Evolutionary conservation across 2,888 invertebrate species (phyloP).

Genomic region (Mythimna ferrago): DNA sequence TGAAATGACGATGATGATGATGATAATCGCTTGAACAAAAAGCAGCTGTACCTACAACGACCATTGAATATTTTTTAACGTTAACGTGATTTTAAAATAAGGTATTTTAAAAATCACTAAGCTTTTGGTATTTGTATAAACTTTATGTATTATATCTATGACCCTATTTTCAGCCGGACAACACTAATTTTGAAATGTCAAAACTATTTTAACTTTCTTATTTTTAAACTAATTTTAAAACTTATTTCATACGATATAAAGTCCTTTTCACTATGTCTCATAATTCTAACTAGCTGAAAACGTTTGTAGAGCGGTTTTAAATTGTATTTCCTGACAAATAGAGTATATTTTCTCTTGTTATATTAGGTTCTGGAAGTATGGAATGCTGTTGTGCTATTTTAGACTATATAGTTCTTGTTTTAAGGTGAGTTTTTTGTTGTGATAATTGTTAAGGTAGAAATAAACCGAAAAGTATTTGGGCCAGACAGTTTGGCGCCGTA

Average conservation of each 20-base stretch:
- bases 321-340: constrained; percentile 6
- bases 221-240: constrained; percentile 16
- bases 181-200: constrained; percentile 62
- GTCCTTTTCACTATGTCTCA: constrained; percentile 32
- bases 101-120: constrained; percentile 44
- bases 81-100: too few species aligned
- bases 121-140: constrained; percentile 34
- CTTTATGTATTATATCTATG: constrained; percentile 9
- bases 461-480: constrained; percentile 75
- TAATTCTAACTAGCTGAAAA: constrained; percentile 25
- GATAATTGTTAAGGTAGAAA: constrained; percentile 54
- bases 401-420: neutral
- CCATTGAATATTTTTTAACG: neutral
- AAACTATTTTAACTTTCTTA: constrained; percentile 51
- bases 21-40: too few species aligned
- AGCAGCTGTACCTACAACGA: too few species aligned
- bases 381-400: constrained; percentile 22
- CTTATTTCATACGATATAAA: constrained; percentile 1
- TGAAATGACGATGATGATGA: too few species aligned
- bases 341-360: constrained; percentile 34
- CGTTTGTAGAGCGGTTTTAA: neutral
- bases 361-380: neutral
- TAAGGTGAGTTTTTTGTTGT: constrained; percentile 26
- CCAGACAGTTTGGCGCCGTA: constrained; percentile 84
- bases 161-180: constrained; percentile 47